Conservation (phyloP, 2,113 vertebrate genomes). For the Struthidea cinerea region DNA sequence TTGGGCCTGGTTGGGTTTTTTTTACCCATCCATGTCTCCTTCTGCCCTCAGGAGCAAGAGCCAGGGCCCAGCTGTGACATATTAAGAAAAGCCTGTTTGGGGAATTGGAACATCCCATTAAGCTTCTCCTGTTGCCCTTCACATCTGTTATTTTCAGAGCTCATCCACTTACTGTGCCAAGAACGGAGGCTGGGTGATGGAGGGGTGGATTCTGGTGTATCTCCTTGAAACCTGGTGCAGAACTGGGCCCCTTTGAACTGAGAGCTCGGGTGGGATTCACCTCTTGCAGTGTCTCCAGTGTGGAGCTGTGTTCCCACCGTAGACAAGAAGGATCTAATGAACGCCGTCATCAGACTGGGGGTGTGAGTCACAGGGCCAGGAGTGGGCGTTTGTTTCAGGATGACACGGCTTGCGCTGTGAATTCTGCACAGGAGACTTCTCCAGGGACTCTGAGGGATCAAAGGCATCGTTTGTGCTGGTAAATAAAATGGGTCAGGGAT, state of each 20-base stretch:
- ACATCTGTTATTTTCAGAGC: background rate
- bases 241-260: background rate
- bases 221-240: background rate
- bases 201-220: background rate
- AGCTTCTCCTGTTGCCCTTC: background rate
- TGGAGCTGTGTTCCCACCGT: background rate
- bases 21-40: background rate
- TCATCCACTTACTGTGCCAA: background rate
- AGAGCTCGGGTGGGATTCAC: background rate
- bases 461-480: background rate
- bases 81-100: background rate
- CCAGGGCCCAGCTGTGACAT: background rate
- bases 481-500: background rate
- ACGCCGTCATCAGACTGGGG: rapidly evolving
- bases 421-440: background rate
- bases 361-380: background rate
- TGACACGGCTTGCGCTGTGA: background rate
- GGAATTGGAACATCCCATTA: background rate
- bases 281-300: background rate
- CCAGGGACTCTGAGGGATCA: background rate
- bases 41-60: background rate
- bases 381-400: background rate
- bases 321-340: background rate
- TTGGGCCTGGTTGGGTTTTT: background rate
- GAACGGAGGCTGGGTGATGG: background rate